Conservation (phyloP, 2,888 invertebrate genomes). For the Phoenoteleia sp. region DNA sequence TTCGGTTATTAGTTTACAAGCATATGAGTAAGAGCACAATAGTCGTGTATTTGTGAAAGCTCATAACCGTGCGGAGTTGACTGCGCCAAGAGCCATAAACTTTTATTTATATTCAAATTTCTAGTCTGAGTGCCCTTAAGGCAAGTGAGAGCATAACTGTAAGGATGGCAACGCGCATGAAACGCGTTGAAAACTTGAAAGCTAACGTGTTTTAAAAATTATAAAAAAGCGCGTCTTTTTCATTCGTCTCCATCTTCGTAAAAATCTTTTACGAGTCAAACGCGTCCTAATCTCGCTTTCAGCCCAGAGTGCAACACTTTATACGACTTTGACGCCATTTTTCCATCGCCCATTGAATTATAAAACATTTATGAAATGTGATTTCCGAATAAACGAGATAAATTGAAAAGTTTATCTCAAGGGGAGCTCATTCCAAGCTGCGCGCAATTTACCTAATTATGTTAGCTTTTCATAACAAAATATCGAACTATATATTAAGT, state of each 20-base stretch:
- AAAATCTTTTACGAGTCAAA: conserved; percentile 56
- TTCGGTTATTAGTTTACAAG: conserved; percentile 40
- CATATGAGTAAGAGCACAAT: conserved; percentile 8
- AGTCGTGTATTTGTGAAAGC: conserved; percentile 41
- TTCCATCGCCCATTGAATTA: conserved; percentile 38
- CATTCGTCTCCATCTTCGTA: conserved; percentile 42
- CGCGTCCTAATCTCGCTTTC: conserved; percentile 37
- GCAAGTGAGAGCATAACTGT: conserved; percentile 66
- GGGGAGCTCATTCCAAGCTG: background rate
- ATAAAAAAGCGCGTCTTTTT: conserved; percentile 37
- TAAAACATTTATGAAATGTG: conserved; percentile 35
- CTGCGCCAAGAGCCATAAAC: conserved; percentile 70
- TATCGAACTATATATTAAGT: background rate
- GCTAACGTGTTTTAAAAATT: conserved; percentile 55
- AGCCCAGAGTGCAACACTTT: conserved; percentile 34
- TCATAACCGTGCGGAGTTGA: conserved; percentile 34
- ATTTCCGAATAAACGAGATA: conserved; percentile 20
- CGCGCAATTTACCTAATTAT: background rate
- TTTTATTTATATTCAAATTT: conserved; percentile 79
- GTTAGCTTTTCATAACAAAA: background rate
- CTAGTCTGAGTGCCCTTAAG: conserved; percentile 71
- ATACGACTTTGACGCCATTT: conserved; percentile 40
- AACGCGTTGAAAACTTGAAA: conserved; percentile 43
- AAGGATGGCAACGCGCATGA: conserved; percentile 58
- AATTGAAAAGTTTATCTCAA: background rate